Base-by-base conservation (phyloP, 53 echinoderm and acorn worm species). In the Patiria pectinifera region DNA sequence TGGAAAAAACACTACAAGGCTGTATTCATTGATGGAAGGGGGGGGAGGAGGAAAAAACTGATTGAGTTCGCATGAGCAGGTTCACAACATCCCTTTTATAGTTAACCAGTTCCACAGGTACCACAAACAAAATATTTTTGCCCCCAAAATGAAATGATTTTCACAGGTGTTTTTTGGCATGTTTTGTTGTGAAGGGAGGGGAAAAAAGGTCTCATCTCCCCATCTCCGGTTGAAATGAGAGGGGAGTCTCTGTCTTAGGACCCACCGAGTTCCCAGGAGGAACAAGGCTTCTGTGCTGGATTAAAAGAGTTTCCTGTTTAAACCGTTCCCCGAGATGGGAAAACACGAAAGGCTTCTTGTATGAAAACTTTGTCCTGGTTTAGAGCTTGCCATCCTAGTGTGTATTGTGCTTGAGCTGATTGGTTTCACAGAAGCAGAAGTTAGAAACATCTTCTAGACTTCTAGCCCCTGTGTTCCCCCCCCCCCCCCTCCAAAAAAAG, bases 241-340 rank as follows among this genome's bases (percentile, higher is more conserved):
- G 53, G 53, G 53, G 6, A 2, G 53, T 5, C 53, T 6, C 53
- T 5, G 53, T 53, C 53, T 53, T 53, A 53, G 53, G 53, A 8
- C 6, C 53, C 35, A 35, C 5, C 53, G 5, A 53, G 53, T 6
- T 53, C 53, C 53, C 53, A 26, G 60, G 60, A 15, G 12, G 19
- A 48, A 18, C 80, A 47, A 25, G 48, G 80, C 11, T 45, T 25
- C 76, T 58, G 59, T 60, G 26, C 59, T 87, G 0, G 77, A 78
- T 87, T 87, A 75, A 26, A 74, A 53, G 16, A 59, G 78, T 72
- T 78, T 87, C 78, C 87, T 87, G 87, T 87, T 60, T 14, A 53
- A 87, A 8, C 53, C 11, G 53, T 53, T 23, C 71, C 4, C 21
- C 7, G 66, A 66, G 47, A 78, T 11, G 46, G 47, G 46, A 78